phyloP scores from a whole-genome alignment of 2,113 vertebrate genomes.

The Xerus inauris region DNA sequence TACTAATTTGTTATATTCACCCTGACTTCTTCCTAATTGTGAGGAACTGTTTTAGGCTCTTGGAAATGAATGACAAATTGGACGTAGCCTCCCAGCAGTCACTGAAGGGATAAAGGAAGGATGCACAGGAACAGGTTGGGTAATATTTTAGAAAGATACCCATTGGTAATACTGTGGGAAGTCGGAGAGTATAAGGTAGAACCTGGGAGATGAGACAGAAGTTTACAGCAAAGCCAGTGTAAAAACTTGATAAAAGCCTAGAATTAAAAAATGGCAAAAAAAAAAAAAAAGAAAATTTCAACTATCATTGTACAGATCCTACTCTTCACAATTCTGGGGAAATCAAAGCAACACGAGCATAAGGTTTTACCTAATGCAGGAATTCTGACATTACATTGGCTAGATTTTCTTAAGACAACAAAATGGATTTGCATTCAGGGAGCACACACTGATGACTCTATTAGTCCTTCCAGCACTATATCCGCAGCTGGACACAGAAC shows the following conservation, averaged over 20 bases:
- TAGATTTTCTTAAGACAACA: not conserved
- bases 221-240: not conserved
- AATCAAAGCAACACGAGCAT: not conserved
- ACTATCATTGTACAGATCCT: not conserved
- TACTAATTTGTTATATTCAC: not conserved
- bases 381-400: not conserved
- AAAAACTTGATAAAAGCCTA: not conserved
- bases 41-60: constrained; percentile 4
- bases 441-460: not conserved
- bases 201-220: not conserved
- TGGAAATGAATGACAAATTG: not conserved
- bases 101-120: not conserved
- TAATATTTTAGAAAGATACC: constrained; percentile 8
- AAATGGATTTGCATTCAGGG: not conserved
- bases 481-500: not conserved
- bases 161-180: not conserved
- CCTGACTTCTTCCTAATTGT: not conserved
- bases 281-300: not conserved
- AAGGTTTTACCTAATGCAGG: not conserved
- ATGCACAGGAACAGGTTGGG: not conserved
- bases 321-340: not conserved
- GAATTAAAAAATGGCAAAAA: not conserved
- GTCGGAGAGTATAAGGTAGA: not conserved
- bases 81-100: not conserved
- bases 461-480: not conserved